Evolutionary conservation across 2,888 invertebrate species (phyloP), one percentile per base, ranked within the genome.

Genomic region (Coenonympha arcania): DNA sequence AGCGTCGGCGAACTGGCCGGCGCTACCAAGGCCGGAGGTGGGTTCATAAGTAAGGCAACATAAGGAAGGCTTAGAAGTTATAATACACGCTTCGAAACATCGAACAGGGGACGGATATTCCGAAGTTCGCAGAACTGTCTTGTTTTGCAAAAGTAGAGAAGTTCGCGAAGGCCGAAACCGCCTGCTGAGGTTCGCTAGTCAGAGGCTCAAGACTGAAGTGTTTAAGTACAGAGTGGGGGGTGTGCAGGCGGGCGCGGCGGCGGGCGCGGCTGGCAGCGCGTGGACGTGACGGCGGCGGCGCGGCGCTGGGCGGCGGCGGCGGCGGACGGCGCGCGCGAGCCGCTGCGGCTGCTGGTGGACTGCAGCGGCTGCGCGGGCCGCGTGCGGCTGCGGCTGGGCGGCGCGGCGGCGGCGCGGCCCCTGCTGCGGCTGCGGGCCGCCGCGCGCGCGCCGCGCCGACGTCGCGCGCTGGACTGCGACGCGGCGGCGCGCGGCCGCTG

Each of bases 381-480:
- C 79, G 91, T 92, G 69, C 90, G 92, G 58, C 87, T 94, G 65
- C 89, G 91, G 61, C 79, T 91, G 60, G 80, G 79, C 63, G 80
- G 80, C 69, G 79, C 70, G 52, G 75, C 72, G 65, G 91, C 92
- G 73, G 91, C 93, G 71, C 89, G 94, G 39, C 95, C 95, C 53
- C 94, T 95, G 80, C 88, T 96, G 61, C 94, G 95, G 28, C 89
- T 95, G 59, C 90, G 92, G 63, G 93, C 94, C 9, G 89, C 90
- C 63, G 91, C 89, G 56, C 90, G 88, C 58, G 88, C 91, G 45
- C 83, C 93, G 13, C 92, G 94, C 47, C 90, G 95, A 56, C 88
- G 94, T 63, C 90, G 95, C 59, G 94, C 95, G 28, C 89, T 95
- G 52, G 95, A 95, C 76, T 96, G 96, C 82, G 90, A 90, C 57